Evolutionary conservation across 1,140 invertebrate genomes (phyloP), one percentile per base, ranked within the genome.

Genomic region (Andricus grossulariae): DNA sequence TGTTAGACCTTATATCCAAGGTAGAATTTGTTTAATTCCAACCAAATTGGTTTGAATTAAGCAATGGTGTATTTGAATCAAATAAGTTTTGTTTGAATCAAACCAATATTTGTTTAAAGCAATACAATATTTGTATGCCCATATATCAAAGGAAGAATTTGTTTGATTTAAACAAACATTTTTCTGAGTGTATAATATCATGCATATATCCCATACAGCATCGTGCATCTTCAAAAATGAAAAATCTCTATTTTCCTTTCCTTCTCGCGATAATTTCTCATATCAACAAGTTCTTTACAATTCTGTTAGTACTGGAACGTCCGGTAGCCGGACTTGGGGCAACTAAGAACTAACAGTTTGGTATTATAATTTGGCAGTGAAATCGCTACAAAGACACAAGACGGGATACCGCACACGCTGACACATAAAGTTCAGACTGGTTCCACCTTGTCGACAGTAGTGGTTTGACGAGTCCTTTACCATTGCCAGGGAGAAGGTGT

Each of bases 401-500:
- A 10, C 52, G 52, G 52, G 52, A 39, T 32, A 15, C 57, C 60
- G 32, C 60, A 21, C 25, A 66, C 32, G 60, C 74, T 75, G 66
- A 73, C n/a, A 72, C 25, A 73, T 60, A 49, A 74, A 73, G 72
- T 73, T 70, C 50, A 72, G 76, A 51, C 75, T 77, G 50, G 71
- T 72, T 66, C 54, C 66, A 57, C 50, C 51, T 77, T 77, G 75
- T 72, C 77, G 80, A 81, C 80, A 79, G 82, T 83, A 85, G 85
- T 85, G 81, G 83, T 80, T 83, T 83, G 82, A 85, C 83, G 80
- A 83, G 81, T 87, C 80, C 85, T 85, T 86, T 78, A 79, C 77
- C 60, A 50, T 66, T 16, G 2, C 7, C 32, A 80, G 72, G 77
- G 75, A 76, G 66, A 77, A 91, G 88, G 90, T 91, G 90, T 89